A percentile compares a stretch with the other conserved stretches of the same genome.
Evolutionary conservation across 2,113 vertebrate species (phyloP).

Genomic region (Menidia beryllina): DNA sequence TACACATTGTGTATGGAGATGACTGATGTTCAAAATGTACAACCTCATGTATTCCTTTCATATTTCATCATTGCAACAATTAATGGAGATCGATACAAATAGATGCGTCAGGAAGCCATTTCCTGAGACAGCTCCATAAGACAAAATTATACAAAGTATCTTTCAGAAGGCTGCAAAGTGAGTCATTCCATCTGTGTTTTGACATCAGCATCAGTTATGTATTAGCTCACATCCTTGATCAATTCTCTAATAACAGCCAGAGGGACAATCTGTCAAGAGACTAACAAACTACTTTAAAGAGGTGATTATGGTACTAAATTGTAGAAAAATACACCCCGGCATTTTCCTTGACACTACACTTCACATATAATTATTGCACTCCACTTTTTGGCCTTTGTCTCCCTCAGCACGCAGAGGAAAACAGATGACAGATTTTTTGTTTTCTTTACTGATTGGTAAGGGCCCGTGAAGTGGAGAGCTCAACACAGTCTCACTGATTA

Average conservation of each 20-base stretch:
- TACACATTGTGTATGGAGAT: constrained; percentile 15
- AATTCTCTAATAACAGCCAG: constrained; percentile 58
- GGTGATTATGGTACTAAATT: constrained; percentile 42
- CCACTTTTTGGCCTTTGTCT: constrained; percentile 50
- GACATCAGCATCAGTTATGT: constrained; percentile 52
- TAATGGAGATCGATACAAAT: constrained; percentile 65
- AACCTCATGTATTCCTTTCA: constrained; percentile 38
- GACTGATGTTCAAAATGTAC: constrained; percentile 22
- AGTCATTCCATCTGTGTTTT: constrained; percentile 62
- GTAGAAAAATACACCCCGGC: constrained; percentile 3
- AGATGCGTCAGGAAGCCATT: constrained; percentile 40
- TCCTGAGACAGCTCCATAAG: constrained; percentile 37
- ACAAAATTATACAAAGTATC: constrained; percentile 53
- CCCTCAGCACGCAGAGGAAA: constrained; percentile 60
- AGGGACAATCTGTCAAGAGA: constrained; percentile 32
- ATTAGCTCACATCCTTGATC: constrained; percentile 53
- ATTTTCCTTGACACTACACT: constrained; percentile 12
- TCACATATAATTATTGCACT: constrained; percentile 54
- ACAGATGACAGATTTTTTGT: constrained; percentile 75
- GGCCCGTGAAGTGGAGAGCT: constrained; percentile 75
- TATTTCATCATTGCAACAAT: constrained; percentile 59
- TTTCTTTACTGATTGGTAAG: constrained; percentile 78
- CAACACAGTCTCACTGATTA: constrained; percentile 80
- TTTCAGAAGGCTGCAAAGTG: constrained; percentile 41
- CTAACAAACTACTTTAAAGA: constrained; percentile 47